Evolutionary conservation across 2,113 vertebrate genomes (phyloP).

Genomic region (Climacteris rufus): DNA sequence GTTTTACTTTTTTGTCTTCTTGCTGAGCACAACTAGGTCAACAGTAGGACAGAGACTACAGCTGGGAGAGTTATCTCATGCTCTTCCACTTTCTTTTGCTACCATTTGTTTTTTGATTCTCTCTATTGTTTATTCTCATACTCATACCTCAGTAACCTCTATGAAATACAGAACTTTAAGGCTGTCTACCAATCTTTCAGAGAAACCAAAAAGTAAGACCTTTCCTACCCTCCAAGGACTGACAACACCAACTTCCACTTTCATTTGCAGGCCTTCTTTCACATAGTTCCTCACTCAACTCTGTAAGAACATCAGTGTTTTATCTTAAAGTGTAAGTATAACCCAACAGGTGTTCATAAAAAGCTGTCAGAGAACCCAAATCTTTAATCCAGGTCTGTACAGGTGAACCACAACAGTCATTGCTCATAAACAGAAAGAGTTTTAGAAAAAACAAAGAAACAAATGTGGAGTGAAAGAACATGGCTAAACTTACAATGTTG

Average conservation of each 20-base stretch:
- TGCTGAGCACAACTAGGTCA: not conserved
- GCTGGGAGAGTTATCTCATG: not conserved
- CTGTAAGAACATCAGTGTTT: not conserved
- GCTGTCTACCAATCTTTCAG: not conserved
- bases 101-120: not conserved
- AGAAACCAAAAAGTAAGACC: not conserved
- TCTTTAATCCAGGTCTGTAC: not conserved
- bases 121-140: not conserved
- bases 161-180: not conserved
- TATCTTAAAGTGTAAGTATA: not conserved
- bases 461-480: not conserved
- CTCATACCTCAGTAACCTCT: not conserved
- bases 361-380: not conserved
- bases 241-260: not conserved
- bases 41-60: not conserved
- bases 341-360: not conserved
- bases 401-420: not conserved
- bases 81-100: not conserved
- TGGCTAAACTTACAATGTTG: slow-evolving; percentile 82
- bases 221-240: not conserved
- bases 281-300: not conserved
- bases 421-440: not conserved
- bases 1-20: not conserved
- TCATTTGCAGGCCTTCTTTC: not conserved
- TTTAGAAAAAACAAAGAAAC: not conserved